phyloP scores from a whole-genome alignment of 2,113 vertebrate species.

The Cranoglanis bouderius region DNA sequence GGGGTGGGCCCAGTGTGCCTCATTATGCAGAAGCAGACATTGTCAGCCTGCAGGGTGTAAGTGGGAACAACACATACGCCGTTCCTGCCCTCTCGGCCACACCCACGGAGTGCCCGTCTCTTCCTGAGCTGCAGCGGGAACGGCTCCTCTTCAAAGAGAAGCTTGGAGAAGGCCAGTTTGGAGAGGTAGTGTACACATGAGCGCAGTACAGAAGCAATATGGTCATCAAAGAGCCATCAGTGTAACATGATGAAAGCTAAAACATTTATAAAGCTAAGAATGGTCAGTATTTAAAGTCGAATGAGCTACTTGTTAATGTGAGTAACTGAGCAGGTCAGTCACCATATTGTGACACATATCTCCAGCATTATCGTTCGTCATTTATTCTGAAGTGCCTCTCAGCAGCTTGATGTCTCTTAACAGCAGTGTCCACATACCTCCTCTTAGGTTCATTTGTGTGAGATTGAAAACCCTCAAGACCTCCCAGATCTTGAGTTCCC shows the following conservation, averaged over 20 bases:
- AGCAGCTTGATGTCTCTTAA: neutral
- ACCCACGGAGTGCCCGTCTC: conserved; percentile 75
- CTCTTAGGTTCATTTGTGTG: conserved; percentile 87
- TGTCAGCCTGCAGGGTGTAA: conserved; percentile 88
- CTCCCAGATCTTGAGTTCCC: conserved; percentile 83
- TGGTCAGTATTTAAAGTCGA: neutral
- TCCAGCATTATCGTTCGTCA: neutral
- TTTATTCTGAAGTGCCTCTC: neutral
- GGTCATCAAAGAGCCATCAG: neutral
- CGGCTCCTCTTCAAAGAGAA: conserved; percentile 90
- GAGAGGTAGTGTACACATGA: conserved; percentile 74
- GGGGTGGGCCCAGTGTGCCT: conserved; percentile 78
- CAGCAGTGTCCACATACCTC: conserved; percentile 2
- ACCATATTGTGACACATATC: neutral
- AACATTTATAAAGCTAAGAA: neutral
- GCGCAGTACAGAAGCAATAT: neutral
- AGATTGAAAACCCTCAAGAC: conserved; percentile 87
- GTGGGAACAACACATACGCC: conserved; percentile 89
- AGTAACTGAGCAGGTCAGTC: neutral
- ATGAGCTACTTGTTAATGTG: neutral
- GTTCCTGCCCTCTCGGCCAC: conserved; percentile 81
- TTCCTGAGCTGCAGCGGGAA: conserved; percentile 85
- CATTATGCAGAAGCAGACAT: conserved; percentile 94
- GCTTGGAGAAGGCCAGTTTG: conserved; percentile 92
- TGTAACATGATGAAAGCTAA: too few relatives aligned